Conservation (phyloP, 2,113 vertebrate species). For the Deroptyus accipitrinus region DNA sequence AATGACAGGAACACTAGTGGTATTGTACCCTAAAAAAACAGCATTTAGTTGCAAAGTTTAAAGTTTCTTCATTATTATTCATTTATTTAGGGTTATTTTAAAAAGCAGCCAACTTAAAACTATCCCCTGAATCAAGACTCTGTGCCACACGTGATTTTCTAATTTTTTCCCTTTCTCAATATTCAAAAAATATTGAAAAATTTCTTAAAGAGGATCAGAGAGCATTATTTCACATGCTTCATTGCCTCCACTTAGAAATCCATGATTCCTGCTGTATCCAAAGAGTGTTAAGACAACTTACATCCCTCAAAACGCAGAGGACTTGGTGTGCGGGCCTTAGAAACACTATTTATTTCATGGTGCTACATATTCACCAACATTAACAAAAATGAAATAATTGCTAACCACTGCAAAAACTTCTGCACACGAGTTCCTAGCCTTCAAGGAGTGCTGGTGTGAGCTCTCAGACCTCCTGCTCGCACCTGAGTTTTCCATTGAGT, state of each 20-base stretch:
- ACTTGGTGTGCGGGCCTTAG: not conserved
- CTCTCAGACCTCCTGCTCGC: accelerated
- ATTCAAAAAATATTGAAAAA: not conserved
- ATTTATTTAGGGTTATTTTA: not conserved
- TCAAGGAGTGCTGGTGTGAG: not conserved
- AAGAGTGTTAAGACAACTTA: not conserved
- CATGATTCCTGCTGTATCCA: accelerated
- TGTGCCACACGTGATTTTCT: accelerated
- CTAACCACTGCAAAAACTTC: not conserved
- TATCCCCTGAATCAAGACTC: not conserved
- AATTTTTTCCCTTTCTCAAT: not conserved
- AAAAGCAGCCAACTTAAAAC: not conserved
- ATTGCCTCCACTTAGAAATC: not conserved
- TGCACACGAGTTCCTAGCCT: not conserved
- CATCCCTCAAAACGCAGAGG: not conserved
- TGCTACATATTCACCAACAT: not conserved
- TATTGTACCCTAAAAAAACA: not conserved
- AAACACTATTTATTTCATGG: not conserved
- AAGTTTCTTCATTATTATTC: not conserved
- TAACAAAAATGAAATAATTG: not conserved
- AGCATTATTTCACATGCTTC: not conserved
- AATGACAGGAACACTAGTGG: not conserved
- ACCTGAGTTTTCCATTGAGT: not conserved
- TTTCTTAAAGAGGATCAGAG: not conserved
- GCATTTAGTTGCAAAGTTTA: not conserved